Evolutionary conservation across 2,888 invertebrate genomes (phyloP).

Genomic region (Caenorhabditis afra): DNA sequence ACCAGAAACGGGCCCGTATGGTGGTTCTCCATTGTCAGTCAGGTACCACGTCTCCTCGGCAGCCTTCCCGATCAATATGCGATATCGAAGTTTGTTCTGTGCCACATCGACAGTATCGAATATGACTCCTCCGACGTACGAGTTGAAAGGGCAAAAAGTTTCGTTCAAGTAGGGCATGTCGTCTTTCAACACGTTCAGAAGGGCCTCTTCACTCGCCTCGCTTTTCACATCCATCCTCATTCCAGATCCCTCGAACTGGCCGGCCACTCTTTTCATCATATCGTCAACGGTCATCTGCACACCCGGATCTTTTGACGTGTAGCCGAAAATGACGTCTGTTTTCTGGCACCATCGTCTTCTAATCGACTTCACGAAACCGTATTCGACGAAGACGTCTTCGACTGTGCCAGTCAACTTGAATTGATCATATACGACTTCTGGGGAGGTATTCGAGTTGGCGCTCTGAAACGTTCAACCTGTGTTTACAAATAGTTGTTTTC

Average conservation of each 20-base stretch:
- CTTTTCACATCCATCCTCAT: conserved; percentile 30
- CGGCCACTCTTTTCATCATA: conserved; percentile 36
- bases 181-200: conserved; percentile 38
- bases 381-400: conserved; percentile 44
- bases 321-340: conserved; percentile 36
- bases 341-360: conserved; percentile 41
- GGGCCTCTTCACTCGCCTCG: conserved; percentile 20
- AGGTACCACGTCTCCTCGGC: conserved; percentile 36
- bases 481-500: too few species aligned
- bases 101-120: conserved; percentile 41
- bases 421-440: conserved; percentile 21
- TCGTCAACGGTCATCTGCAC: conserved; percentile 4
- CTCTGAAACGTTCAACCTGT: too few species aligned
- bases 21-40: conserved; percentile 26
- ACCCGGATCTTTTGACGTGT: conserved; percentile 40
- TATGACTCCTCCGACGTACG: conserved; percentile 54
- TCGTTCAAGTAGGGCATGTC: conserved; percentile 42
- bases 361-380: conserved; percentile 27
- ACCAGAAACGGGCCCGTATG: conserved; percentile 37
- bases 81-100: conserved; percentile 28
- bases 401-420: conserved; percentile 46
- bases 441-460: conserved; percentile 16
- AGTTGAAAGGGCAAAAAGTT: conserved; percentile 37
- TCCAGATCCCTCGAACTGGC: conserved; percentile 16
- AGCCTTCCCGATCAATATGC: conserved; percentile 39